Conservation (phyloP, 2,113 vertebrate species). For the Cyprinodon tularosa region DNA sequence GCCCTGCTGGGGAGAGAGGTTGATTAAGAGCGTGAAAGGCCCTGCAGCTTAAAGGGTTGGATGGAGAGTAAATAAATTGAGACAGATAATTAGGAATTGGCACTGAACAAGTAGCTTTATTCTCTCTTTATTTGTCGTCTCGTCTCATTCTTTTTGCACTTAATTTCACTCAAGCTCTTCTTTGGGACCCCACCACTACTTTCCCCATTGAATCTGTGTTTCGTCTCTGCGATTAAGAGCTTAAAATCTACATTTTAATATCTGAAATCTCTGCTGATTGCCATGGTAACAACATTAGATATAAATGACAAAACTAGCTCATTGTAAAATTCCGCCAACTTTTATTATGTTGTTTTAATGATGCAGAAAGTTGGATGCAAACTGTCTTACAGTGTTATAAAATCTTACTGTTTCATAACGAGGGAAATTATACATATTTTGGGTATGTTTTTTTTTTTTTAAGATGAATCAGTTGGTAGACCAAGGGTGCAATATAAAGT, state of each 20-base stretch:
- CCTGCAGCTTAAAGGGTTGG: slow-evolving; percentile 66
- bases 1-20: slow-evolving; percentile 66
- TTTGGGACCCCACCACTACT: not conserved
- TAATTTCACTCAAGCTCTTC: slow-evolving; percentile 8
- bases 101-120: slow-evolving; percentile 47
- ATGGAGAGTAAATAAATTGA: slow-evolving; percentile 72
- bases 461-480: too few relatives aligned
- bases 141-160: not conserved
- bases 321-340: slow-evolving; percentile 1
- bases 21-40: slow-evolving; percentile 75
- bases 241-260: slow-evolving; percentile 10
- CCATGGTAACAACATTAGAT: not conserved
- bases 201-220: slow-evolving; percentile 10
- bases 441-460: too few relatives aligned
- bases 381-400: not conserved
- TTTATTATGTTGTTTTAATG: not conserved
- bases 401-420: not conserved
- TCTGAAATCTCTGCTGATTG: not conserved
- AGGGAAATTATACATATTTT: not conserved
- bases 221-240: slow-evolving; percentile 16
- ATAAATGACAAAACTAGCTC: not conserved
- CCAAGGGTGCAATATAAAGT: not conserved
- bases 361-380: not conserved
- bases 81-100: slow-evolving; percentile 70
- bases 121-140: slow-evolving; percentile 17